Base-by-base conservation (phyloP, 2,888 invertebrate species). In the Cheilosia vernalis region DNA sequence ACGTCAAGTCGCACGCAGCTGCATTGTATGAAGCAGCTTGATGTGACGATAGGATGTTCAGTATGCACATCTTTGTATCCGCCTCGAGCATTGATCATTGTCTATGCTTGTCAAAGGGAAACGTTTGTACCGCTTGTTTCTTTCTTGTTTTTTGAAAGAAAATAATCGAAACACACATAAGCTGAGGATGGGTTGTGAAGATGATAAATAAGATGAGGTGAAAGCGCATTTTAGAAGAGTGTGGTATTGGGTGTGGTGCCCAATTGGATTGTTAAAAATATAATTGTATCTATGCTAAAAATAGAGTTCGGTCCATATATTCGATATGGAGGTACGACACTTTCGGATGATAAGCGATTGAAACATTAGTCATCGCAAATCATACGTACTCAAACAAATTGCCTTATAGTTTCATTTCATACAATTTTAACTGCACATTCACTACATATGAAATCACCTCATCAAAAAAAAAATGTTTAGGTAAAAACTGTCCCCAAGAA, bases 81-180 rank as follows among this genome's bases (percentile, higher is more conserved):
- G 79, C 79, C 69, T 79, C 64, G 30, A 60, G 73, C 74, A 74
- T 58, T 84, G 51, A 73, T 69, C 78, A 63, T 61, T 55, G 51
- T 63, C 67, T 33, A 33, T 64, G 69, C 67, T 80, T 64, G 64
- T 47, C 74, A 69, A 84, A 64, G 74, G 80, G 79, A 80, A 70
- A 69, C 80, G 79, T 84, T 84, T 84, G 80, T 79, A 69, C 70
- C 74, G 74, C 21, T 74, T 80, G 73, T 70, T 80, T 84, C 74
- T 13, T 7, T 30, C 2, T 9, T 30, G 5, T 24, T 24, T 24
- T 24, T 24, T 24, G 24, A 27, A 27, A 27, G 70, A 74, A 79
- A 64, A 60, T 69, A 79, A 40, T 60, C 19, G 47, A 69, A 74
- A 51, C 44, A 24, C 56, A 72, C 51, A 72, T 64, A 51, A 69